These are phyloP conservation scores for Copidosoma aretas DNA, from an alignment of 2,888 invertebrate genomes.

Conservation along the genomic window DNA sequence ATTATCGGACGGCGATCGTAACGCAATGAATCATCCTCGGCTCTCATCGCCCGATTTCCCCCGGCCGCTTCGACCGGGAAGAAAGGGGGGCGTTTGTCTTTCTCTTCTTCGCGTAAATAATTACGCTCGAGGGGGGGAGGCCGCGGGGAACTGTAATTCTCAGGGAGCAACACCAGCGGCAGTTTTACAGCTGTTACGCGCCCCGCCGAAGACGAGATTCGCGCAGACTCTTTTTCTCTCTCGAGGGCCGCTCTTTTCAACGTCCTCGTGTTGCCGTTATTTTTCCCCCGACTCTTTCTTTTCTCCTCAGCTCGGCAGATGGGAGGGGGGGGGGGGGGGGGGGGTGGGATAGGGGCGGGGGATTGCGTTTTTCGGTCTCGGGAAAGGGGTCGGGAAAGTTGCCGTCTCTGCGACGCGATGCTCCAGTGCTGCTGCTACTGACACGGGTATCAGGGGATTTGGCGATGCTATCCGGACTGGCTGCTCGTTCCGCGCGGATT, in stretches of 20 bases:
- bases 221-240: slow-evolving; percentile 27
- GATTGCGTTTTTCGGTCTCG: too few relatives aligned
- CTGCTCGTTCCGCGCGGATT: too few relatives aligned
- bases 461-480: too few relatives aligned
- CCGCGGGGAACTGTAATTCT: background rate
- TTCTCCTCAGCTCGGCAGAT: too few relatives aligned
- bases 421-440: too few relatives aligned
- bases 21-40: slow-evolving; percentile 1
- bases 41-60: background rate
- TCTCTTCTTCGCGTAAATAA: slow-evolving; percentile 19
- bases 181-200: background rate
- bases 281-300: too few relatives aligned
- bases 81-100: background rate
- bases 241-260: slow-evolving; percentile 7
- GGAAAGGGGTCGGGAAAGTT: too few relatives aligned
- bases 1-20: background rate
- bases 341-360: too few relatives aligned
- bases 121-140: slow-evolving; percentile 21
- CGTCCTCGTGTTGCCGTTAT: background rate
- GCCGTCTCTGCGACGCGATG: too few relatives aligned
- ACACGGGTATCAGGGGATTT: too few relatives aligned
- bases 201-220: background rate
- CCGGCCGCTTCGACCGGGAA: background rate
- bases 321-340: too few relatives aligned
- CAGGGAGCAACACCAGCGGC: background rate